Percentiles rank a stretch among this genome's conserved stretches.
These are phyloP conservation scores for Ctenoplectra terminalis DNA, from an alignment of 1,140 invertebrate species.

Conservation along the genomic window DNA sequence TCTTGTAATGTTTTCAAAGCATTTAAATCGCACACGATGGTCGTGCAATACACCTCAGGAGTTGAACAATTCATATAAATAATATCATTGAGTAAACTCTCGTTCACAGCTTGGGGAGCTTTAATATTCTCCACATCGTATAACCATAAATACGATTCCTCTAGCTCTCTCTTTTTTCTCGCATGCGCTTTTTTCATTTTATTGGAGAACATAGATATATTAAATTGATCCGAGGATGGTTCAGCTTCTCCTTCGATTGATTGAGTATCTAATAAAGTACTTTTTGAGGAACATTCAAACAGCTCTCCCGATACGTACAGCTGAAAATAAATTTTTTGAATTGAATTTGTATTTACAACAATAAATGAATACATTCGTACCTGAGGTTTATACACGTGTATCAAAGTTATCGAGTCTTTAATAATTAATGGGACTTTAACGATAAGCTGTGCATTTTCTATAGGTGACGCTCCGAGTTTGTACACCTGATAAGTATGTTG, in stretches of 20 bases:
- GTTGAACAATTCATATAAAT: slow-evolving; percentile 68
- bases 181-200: background rate
- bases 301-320: slow-evolving; percentile 58
- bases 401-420: slow-evolving; percentile 36
- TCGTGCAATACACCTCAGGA: slow-evolving; percentile 53
- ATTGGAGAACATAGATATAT: background rate
- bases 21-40: slow-evolving; percentile 59
- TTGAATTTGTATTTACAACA: background rate
- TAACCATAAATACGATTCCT: background rate
- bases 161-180: background rate
- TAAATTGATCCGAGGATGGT: background rate
- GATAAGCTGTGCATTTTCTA: slow-evolving; percentile 58
- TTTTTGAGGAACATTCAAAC: slow-evolving; percentile 46
- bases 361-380: slow-evolving; percentile 33
- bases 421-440: slow-evolving; percentile 61
- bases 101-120: background rate
- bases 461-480: slow-evolving; percentile 76
- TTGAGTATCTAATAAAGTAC: background rate
- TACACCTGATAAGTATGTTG: slow-evolving; percentile 71
- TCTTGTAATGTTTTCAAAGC: slow-evolving; percentile 62
- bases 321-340: slow-evolving; percentile 42
- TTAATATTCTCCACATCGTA: background rate
- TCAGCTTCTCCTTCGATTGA: background rate
- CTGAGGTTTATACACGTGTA: slow-evolving; percentile 55
- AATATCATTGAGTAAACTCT: slow-evolving; percentile 17